Evolutionary conservation across 2,113 vertebrate genomes (phyloP).

Genomic region (Rousettus leschenaultii): DNA sequence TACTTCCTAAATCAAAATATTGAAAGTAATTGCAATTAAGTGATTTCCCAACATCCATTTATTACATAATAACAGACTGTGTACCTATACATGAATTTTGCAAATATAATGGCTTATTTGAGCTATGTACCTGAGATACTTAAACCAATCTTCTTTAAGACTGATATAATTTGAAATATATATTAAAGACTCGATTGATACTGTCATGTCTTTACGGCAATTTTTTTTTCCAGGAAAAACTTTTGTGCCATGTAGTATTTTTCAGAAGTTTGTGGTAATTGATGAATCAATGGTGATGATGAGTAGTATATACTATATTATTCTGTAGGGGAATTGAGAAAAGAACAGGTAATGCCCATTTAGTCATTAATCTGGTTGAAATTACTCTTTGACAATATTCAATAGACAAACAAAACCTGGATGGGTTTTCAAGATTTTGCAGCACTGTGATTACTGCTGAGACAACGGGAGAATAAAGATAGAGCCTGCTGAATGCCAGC

Average conservation of each 20-base stretch:
- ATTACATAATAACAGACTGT: background rate
- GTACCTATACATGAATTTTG: background rate
- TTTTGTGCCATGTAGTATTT: background rate
- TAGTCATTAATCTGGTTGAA: background rate
- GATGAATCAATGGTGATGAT: background rate
- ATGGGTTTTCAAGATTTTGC: background rate
- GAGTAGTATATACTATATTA: background rate
- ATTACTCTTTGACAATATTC: background rate
- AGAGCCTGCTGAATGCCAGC: background rate
- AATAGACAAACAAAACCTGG: background rate
- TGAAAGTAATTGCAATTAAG: background rate
- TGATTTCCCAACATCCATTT: background rate
- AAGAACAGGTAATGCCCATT: background rate
- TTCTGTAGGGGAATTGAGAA: background rate
- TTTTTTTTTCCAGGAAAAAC: background rate
- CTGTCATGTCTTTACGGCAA: background rate
- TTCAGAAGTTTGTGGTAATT: background rate
- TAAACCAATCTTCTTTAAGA: background rate
- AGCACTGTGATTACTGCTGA: background rate
- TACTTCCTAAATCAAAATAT: conserved; percentile 18
- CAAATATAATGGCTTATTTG: background rate
- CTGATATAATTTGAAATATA: background rate
- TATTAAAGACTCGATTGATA: background rate
- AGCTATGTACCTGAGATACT: background rate
- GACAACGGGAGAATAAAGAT: background rate